Conservation (phyloP, 2,888 invertebrate genomes). For the Peribatodes rhomboidaria region DNA sequence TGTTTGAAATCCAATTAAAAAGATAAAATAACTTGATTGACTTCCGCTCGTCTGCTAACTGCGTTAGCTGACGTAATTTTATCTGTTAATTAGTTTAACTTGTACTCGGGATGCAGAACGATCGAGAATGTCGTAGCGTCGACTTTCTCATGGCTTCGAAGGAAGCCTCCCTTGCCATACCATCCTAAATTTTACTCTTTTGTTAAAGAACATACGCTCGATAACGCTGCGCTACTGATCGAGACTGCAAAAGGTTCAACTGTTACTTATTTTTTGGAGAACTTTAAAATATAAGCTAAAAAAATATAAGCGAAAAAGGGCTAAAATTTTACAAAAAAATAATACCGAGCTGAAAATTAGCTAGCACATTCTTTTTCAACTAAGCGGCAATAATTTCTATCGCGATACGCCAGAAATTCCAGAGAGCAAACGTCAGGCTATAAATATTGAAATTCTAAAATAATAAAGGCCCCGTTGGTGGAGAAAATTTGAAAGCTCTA, state of each 20-base stretch:
- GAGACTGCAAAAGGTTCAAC: background rate
- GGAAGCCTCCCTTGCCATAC: background rate
- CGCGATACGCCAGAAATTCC: background rate
- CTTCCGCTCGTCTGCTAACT: too few species aligned
- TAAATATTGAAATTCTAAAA: constrained; percentile 12
- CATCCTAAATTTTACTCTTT: background rate
- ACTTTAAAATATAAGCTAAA: too few species aligned
- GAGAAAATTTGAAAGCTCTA: constrained; percentile 4
- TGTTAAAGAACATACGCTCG: background rate
- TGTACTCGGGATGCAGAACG: too few species aligned
- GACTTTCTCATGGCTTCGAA: background rate
- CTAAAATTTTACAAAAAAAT: background rate
- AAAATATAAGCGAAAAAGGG: background rate
- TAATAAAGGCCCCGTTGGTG: background rate
- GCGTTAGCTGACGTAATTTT: too few species aligned
- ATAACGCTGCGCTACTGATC: background rate
- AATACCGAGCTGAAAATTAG: background rate
- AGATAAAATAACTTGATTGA: too few species aligned
- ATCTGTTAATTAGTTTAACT: too few species aligned
- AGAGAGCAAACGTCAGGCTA: constrained; percentile 7
- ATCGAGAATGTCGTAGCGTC: too few species aligned
- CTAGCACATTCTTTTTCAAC: background rate
- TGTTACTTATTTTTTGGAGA: background rate
- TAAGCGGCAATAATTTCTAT: background rate
- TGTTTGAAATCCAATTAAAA: too few species aligned